Evolutionary conservation across 2,113 vertebrate species (phyloP).

Genomic region (Eudyptes chrysolophus): DNA sequence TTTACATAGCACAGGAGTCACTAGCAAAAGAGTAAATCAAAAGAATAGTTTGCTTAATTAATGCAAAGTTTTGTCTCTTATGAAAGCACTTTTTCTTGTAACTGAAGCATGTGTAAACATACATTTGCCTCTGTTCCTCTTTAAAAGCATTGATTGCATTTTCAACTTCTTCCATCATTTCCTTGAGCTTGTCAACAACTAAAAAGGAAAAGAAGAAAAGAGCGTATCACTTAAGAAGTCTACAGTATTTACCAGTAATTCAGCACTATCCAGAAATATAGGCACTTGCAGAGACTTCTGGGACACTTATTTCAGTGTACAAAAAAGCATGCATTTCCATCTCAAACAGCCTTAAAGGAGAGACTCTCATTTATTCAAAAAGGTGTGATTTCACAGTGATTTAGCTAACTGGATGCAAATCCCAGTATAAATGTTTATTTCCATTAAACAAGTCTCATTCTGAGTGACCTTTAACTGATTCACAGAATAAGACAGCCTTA

Average conservation of each 20-base stretch:
- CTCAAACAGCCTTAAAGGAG: background rate
- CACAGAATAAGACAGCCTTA: background rate
- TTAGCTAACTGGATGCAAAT: background rate
- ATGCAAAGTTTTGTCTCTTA: background rate
- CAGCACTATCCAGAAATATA: background rate
- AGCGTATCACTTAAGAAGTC: background rate
- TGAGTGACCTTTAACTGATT: background rate
- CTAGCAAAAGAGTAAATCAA: background rate
- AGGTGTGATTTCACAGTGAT: background rate
- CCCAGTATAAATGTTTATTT: background rate
- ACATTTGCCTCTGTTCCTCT: conserved; percentile 85
- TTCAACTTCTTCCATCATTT: conserved; percentile 91
- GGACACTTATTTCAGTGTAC: background rate
- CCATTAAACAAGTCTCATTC: background rate
- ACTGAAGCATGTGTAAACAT: conserved; percentile 38
- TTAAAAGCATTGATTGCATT: conserved; percentile 84
- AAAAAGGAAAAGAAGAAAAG: conserved; percentile 4
- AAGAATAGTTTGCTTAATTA: background rate
- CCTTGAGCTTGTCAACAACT: conserved; percentile 89
- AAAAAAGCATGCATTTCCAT: background rate
- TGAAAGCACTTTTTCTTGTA: background rate
- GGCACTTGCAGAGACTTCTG: background rate
- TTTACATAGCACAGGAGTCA: background rate
- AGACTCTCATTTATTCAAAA: background rate
- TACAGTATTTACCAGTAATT: background rate